These are phyloP conservation scores for Heterodera schachtii DNA, from an alignment of 1,140 invertebrate genomes.

Conservation along the genomic window DNA sequence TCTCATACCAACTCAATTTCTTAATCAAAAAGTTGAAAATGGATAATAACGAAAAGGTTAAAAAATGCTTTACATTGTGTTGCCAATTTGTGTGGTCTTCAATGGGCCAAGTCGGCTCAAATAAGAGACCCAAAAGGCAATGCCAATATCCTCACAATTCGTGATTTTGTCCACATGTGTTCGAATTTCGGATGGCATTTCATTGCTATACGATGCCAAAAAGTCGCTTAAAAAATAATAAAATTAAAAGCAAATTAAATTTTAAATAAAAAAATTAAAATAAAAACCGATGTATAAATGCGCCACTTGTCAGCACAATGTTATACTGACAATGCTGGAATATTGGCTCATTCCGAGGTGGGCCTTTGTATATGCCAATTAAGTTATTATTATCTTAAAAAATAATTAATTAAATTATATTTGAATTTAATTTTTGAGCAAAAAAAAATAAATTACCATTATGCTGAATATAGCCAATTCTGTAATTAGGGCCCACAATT, in stretches of 20 bases:
- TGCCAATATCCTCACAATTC: slow-evolving; percentile 72
- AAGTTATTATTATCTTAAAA: neutral
- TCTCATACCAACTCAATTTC: too few species aligned
- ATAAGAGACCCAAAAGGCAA: slow-evolving; percentile 47
- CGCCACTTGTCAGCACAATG: slow-evolving; percentile 45
- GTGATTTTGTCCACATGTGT: slow-evolving; percentile 97
- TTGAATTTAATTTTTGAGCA: too few species aligned
- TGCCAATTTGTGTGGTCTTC: slow-evolving; percentile 74
- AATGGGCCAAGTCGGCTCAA: slow-evolving; percentile 76
- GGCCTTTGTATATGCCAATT: neutral
- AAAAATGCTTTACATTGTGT: slow-evolving; percentile 39
- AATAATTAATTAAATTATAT: neutral
- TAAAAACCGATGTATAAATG: slow-evolving; percentile 35
- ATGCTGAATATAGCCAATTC: slow-evolving; percentile 33
- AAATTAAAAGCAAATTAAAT: slow-evolving; percentile 11
- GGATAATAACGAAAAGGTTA: too few species aligned
- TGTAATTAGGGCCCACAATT: slow-evolving; percentile 40
- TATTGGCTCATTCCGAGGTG: neutral
- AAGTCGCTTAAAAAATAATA: slow-evolving; percentile 10
- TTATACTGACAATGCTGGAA: slow-evolving; percentile 35
- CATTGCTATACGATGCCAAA: slow-evolving; percentile 77
- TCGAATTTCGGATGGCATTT: slow-evolving; percentile 85
- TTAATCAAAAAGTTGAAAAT: too few species aligned
- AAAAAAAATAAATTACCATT: too few species aligned
- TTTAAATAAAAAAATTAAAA: slow-evolving; percentile 10